Evolutionary conservation across 92 coral and sea anemone genomes (phyloP).

Genomic region (Actinernus sp.): DNA sequence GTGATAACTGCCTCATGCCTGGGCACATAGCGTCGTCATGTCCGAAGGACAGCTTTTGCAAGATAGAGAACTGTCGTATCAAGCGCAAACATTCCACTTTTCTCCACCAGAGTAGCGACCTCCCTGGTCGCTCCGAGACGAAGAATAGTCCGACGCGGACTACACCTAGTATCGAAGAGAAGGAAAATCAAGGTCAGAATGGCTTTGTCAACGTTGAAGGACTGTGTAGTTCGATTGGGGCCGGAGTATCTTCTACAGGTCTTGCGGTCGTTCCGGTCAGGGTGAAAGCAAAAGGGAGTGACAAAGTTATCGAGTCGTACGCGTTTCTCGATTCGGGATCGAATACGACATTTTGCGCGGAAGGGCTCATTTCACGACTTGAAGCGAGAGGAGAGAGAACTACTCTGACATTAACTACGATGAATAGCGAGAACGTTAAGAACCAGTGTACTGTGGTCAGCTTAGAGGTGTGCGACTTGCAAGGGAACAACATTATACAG

Average conservation of each 20-base stretch:
- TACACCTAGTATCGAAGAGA: too few species aligned
- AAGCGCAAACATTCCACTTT: constrained; percentile 61
- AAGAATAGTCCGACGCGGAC: too few species aligned
- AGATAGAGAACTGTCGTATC: constrained; percentile 41
- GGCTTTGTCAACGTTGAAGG: too few species aligned
- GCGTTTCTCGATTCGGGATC: too few species aligned
- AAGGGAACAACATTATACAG: constrained; percentile 29
- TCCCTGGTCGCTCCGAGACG: too few species aligned
- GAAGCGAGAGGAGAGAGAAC: constrained; percentile 35
- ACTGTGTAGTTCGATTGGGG: too few species aligned
- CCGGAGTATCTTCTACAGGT: too few species aligned
- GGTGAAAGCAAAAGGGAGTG: too few species aligned
- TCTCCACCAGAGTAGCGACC: constrained; percentile 42
- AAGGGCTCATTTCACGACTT: constrained; percentile 38
- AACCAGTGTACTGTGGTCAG: constrained; percentile 28
- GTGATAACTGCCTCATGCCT: constrained; percentile 68
- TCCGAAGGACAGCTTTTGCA: constrained; percentile 52
- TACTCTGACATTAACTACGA: constrained; percentile 43
- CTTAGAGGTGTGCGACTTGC: constrained; percentile 48
- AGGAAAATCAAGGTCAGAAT: too few species aligned
- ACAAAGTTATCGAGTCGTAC: too few species aligned
- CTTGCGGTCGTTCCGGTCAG: too few species aligned
- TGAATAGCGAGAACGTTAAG: constrained; percentile 35
- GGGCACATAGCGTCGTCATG: constrained; percentile 59
- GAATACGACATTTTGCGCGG: constrained; percentile 55